Evolutionary conservation across 1,140 invertebrate genomes (phyloP), one percentile per base, ranked within the genome.

Genomic region (Drosophila persimilis): DNA sequence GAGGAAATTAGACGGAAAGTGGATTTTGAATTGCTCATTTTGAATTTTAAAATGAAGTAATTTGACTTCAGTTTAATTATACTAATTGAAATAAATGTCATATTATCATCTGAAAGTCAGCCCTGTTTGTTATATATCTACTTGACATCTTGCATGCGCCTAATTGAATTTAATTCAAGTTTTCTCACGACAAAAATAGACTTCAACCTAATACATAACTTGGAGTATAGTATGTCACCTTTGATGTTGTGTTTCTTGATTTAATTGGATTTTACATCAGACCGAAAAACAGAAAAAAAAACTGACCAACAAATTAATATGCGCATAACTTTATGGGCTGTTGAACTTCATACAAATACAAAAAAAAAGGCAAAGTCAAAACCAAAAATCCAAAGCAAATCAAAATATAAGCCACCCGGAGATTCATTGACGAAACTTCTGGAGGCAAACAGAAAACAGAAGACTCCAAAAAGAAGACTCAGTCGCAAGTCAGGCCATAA

Each of bases 321-420:
- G 80, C 77, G 73, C 80, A 85, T 81, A 80, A 71, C 61, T 86
- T 81, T 50, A 66, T 77, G 73, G 80, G 64, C 61, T 86, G 81
- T 77, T 85, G 81, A 85, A 85, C 80, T 77, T 56, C 47, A 58
- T 41, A 51, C 43, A 47, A n/a, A 59, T 46, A 3, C 24, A 5
- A 31, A 29, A 9, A 22, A 5, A 20, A 54, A 45, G 45, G 17
- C 60, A 54, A 71, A 65, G 47, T 47, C 56, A 71, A 71, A 50
- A 1, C 35, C 35, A 4, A 35, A 11, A 35, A 44, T 31, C 57
- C 26, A 52, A 59, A 66, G 41, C 17, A 45, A 69, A 50, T 71
- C 64, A 50, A 67, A 26, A 39, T 43, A 57, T 46, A 64, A 64
- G 47, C 54, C 50, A 58, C 55, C 5, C n/a, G 31, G 47, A 67